Evolutionary conservation across 2,797 vertebrate genomes (phyloP).

Genomic region (Xenops minutus): DNA sequence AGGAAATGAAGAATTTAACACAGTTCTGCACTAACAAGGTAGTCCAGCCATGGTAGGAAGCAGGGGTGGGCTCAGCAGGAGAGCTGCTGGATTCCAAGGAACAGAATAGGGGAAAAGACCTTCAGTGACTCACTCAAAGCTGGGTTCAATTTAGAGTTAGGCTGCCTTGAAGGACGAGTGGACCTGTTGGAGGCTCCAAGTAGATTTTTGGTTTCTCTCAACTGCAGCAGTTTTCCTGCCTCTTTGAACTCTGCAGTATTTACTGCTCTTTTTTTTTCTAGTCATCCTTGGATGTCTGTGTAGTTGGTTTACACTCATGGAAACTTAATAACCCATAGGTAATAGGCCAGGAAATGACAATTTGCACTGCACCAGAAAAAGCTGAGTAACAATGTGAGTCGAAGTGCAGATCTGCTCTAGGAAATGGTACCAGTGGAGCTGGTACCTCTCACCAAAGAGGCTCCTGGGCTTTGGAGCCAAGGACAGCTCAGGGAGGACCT

Average conservation of each 20-base stretch:
- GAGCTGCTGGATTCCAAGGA: not conserved
- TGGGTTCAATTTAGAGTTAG: not conserved
- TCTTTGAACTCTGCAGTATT: not conserved
- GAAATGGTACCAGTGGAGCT: not conserved
- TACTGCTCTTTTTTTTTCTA: not conserved
- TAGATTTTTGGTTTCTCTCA: not conserved
- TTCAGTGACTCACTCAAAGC: not conserved
- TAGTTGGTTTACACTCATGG: not conserved
- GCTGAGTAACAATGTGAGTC: accelerated
- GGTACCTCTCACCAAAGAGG: not conserved
- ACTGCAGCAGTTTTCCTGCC: not conserved
- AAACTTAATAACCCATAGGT: not conserved
- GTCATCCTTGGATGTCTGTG: not conserved
- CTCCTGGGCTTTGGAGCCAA: not conserved
- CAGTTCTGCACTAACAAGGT: not conserved
- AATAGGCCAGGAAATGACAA: not conserved
- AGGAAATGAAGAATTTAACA: not conserved
- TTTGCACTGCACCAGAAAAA: not conserved
- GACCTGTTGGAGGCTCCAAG: not conserved
- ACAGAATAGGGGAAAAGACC: not conserved
- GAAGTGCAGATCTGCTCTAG: not conserved
- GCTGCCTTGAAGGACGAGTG: not conserved
- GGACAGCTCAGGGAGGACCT: not conserved
- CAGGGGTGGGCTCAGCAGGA: not conserved
- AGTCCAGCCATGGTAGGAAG: not conserved